Base-by-base conservation (phyloP, 2,113 vertebrate genomes). In the Vimba vimba region DNA sequence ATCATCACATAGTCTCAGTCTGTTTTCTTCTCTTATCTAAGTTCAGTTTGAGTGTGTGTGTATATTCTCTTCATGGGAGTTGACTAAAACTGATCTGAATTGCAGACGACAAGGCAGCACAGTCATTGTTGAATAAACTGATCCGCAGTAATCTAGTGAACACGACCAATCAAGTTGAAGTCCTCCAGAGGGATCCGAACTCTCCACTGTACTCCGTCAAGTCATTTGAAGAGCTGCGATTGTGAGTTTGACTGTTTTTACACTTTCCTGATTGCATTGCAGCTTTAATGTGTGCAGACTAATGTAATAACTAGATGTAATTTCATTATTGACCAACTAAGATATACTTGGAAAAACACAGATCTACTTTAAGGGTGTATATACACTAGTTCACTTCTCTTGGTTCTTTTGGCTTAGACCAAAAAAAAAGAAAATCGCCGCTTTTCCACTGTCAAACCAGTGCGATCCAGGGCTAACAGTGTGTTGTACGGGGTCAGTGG, bases 171-270 rank as follows among this genome's bases (percentile, higher is more conserved):
- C 97, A 99, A 88, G 98, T 99, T 88, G 98, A 99, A 92, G 98
- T 99, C 86, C 95, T 99, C 79, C 98, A 99, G 90, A 94, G 97
- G 86, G 98, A 99, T 86, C 98, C 98, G 0, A 98, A 93, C 23
- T 99, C 98, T 0, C 98, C 98, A 0, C 96, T 99, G 13, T 99
- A 98, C 92, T 99, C 98, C 0, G 97, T 99, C 83, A 99, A 97
- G 90, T 98, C 98, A 0, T 99, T 99, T 0, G 97, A 99, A 90
- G 98, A 99, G 90, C 95, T 99, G 64, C 92, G 95, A n/a, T 94
- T 99, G 97, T 99, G 90, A 98, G 97, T 96, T 39, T 17, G 23
- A 27, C 11, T 0, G 3, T 43, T 23, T 59, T n/a, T 39, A 8
- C 1, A 6, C 12, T 2, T 4, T 78, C 5, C 6, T 80, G 9